Conservation (phyloP, 1,140 invertebrate species). For the Nautilus pompilius region DNA sequence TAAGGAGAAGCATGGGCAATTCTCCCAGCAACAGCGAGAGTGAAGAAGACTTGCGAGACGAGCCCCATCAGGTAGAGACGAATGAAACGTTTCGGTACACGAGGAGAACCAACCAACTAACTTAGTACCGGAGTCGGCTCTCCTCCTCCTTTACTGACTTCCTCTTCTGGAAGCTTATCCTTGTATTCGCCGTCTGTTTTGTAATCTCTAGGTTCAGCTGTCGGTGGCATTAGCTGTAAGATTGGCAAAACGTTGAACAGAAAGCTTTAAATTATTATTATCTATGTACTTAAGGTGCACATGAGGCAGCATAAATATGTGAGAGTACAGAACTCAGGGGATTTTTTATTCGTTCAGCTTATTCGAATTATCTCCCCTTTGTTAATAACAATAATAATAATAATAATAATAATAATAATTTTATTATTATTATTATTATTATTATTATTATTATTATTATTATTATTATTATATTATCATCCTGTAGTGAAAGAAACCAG, state of each 20-base stretch:
- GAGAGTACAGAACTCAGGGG: not conserved
- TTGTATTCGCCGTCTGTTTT: too few relatives aligned
- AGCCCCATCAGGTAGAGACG: constrained; percentile 15
- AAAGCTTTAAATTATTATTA: not conserved
- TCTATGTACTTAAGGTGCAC: not conserved
- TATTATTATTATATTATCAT: not conserved
- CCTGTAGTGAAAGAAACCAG: not conserved
- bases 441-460: constrained; percentile 1
- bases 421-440: too few relatives aligned
- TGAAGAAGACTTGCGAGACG: constrained; percentile 19
- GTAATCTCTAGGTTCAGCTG: too few relatives aligned
- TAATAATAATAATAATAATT: too few relatives aligned
- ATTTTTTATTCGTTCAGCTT: not conserved
- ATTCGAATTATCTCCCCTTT: not conserved
- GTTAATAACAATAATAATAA: not conserved
- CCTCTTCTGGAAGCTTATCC: not conserved
- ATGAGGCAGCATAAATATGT: not conserved
- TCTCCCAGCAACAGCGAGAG: constrained; percentile 21
- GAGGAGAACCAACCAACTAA: not conserved
- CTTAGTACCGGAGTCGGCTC: not conserved
- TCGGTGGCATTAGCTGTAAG: too few relatives aligned
- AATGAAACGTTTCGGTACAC: not conserved
- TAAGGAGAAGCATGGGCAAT: constrained; percentile 17
- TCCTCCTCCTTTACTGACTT: not conserved
- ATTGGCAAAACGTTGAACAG: too few relatives aligned